These are phyloP conservation scores for Brienomyrus brachyistius DNA, from an alignment of 2,113 vertebrate species.

Conservation along the genomic window DNA sequence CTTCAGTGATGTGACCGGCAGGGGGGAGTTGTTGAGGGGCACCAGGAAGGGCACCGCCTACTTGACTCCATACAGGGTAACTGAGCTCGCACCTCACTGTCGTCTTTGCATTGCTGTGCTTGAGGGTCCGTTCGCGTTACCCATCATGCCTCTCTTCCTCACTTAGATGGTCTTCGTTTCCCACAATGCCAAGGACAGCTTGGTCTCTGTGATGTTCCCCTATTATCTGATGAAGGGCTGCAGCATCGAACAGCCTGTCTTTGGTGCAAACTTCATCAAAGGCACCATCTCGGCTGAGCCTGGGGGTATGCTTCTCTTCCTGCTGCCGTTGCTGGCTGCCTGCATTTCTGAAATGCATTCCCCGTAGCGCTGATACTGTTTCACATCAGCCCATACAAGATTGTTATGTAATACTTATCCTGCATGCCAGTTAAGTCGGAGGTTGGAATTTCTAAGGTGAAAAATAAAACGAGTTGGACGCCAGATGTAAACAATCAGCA, in stretches of 20 bases:
- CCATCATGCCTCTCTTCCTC: not conserved
- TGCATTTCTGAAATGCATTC: not conserved
- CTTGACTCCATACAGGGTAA: conserved; percentile 90
- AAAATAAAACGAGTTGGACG: not conserved
- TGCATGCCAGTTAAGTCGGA: not conserved
- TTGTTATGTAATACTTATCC: not conserved
- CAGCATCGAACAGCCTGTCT: conserved; percentile 83
- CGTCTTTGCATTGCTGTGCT: not conserved
- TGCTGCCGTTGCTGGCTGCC: not conserved
- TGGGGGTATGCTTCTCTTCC: conserved; percentile 54
- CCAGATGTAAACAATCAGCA: not conserved
- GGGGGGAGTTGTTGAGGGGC: conserved; percentile 67
- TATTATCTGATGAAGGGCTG: conserved; percentile 84
- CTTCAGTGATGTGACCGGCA: conserved; percentile 71
- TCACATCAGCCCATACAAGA: not conserved
- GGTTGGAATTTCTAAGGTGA: not conserved
- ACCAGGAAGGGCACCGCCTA: conserved; percentile 80
- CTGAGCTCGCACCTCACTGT: not conserved
- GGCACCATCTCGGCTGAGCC: conserved; percentile 76
- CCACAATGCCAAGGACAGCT: conserved; percentile 64
- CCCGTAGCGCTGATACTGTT: not conserved
- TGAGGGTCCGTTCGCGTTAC: not conserved
- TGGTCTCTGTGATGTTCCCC: conserved; percentile 92
- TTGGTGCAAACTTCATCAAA: conserved; percentile 86
- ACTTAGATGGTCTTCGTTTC: conserved; percentile 79